Conservation (phyloP, 1,140 invertebrate species). For the Elysia chlorotica region DNA sequence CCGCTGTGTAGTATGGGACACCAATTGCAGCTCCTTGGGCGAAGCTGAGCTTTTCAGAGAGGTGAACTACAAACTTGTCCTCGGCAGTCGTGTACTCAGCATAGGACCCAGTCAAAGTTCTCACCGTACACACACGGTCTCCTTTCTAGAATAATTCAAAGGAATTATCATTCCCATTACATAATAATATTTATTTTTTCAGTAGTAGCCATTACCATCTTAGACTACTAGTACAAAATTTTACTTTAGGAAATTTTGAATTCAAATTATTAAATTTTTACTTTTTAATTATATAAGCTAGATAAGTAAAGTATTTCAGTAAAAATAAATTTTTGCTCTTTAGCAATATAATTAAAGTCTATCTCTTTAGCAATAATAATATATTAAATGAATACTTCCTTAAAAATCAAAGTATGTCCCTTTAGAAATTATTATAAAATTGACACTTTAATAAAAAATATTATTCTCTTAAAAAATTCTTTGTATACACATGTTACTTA, state of each 20-base stretch:
- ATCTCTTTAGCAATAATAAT: too few relatives aligned
- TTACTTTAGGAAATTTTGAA: background rate
- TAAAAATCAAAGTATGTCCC: too few relatives aligned
- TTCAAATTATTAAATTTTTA: background rate
- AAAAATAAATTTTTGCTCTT: too few relatives aligned
- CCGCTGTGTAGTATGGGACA: constrained; percentile 69
- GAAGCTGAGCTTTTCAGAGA: constrained; percentile 59
- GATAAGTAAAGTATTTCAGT: background rate
- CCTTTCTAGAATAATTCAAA: constrained; percentile 61
- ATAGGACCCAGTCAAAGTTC: constrained; percentile 62
- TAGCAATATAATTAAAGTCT: too few relatives aligned
- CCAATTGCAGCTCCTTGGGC: constrained; percentile 68
- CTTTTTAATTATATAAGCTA: background rate
- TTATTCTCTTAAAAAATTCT: too few relatives aligned
- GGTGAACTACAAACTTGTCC: constrained; percentile 48
- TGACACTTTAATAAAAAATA: too few relatives aligned
- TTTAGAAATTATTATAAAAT: too few relatives aligned
- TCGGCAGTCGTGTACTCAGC: constrained; percentile 64
- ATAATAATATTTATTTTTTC: background rate
- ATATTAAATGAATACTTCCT: too few relatives aligned
- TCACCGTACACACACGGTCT: constrained; percentile 64
- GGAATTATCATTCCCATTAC: too few relatives aligned
- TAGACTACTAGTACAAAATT: too few relatives aligned
- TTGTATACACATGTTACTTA: too few relatives aligned
- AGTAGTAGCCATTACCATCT: too few relatives aligned